phyloP scores from a whole-genome alignment of 2,888 invertebrate species.

The Meghimatium bilineatum region DNA sequence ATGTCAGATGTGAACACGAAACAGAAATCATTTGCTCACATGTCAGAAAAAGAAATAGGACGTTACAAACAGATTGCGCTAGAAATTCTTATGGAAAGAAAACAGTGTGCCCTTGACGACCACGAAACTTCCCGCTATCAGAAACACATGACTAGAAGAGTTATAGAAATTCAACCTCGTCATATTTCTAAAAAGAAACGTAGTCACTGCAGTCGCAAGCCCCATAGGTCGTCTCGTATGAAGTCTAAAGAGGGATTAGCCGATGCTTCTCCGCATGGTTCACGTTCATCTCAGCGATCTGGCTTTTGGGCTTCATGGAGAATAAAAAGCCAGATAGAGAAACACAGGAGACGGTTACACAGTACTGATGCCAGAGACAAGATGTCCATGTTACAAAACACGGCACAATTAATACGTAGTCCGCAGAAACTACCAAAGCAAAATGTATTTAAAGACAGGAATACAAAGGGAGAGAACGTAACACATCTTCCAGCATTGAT shows the following conservation, averaged over 20 bases:
- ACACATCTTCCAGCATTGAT: background rate
- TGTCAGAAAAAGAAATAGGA: constrained; percentile 14
- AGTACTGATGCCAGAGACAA: background rate
- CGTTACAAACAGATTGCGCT: constrained; percentile 37
- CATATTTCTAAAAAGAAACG: background rate
- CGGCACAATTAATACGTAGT: too few species aligned
- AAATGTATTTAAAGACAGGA: background rate
- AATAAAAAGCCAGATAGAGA: constrained; percentile 33
- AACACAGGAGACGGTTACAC: constrained; percentile 16
- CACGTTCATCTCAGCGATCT: background rate
- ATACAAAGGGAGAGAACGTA: background rate
- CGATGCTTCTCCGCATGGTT: background rate
- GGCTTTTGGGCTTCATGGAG: constrained; percentile 34
- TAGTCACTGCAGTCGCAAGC: background rate
- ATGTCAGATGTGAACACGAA: background rate
- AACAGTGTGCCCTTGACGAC: constrained; percentile 6
- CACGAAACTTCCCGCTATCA: background rate
- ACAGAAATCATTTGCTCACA: background rate
- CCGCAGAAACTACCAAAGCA: background rate
- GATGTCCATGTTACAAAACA: too few species aligned
- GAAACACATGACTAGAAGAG: background rate
- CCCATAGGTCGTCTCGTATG: background rate
- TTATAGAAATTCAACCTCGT: background rate
- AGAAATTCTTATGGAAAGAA: constrained; percentile 28
- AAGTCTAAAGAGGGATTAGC: background rate